phyloP scores from a whole-genome alignment of 2,113 vertebrate species.

The Hemicordylus capensis region DNA sequence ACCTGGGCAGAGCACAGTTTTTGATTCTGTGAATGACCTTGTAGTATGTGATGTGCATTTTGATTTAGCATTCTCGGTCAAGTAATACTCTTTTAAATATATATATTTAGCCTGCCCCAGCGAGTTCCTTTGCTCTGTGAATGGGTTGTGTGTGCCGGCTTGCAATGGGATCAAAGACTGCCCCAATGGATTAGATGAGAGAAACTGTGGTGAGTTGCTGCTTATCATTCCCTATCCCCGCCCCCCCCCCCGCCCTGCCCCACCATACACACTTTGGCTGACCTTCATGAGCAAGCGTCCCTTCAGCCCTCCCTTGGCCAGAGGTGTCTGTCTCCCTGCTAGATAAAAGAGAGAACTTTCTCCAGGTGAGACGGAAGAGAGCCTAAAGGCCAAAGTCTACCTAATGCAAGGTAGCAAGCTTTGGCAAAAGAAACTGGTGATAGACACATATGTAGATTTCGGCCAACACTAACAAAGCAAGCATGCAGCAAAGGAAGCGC shows the following conservation, averaged over 20 bases:
- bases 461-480: no score
- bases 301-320: background rate
- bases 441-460: no score
- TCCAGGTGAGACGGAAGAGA: background rate
- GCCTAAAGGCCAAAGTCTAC: background rate
- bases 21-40: no score
- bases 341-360: background rate
- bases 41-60: background rate
- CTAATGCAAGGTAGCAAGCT: background rate
- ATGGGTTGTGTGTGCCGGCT: slow-evolving; percentile 87
- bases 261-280: background rate
- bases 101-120: slow-evolving; percentile 86
- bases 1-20: no score
- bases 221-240: fast-evolving
- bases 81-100: background rate
- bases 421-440: background rate
- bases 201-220: slow-evolving; percentile 86
- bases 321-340: background rate
- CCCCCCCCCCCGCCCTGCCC: no score
- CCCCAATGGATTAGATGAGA: slow-evolving; percentile 90
- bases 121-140: slow-evolving; percentile 87
- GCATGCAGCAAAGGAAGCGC: no score
- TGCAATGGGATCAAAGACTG: slow-evolving; percentile 94
- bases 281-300: background rate
- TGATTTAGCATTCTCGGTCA: slow-evolving; percentile 19